phyloP scores from a whole-genome alignment of 2,888 invertebrate genomes.

The Eupithecia vulgata region DNA sequence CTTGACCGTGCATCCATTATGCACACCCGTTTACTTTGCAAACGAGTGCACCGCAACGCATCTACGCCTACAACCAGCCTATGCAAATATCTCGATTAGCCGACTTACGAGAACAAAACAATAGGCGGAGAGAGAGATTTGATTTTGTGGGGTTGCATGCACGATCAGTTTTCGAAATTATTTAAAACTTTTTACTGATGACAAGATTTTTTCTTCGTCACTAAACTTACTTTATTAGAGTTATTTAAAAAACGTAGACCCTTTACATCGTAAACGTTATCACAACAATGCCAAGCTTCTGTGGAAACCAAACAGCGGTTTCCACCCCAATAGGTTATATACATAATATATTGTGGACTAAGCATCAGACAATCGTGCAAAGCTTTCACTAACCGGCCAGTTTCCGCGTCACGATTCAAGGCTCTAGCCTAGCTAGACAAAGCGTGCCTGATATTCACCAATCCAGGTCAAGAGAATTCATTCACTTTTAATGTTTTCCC shows the following conservation, averaged over 20 bases:
- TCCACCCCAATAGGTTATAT: conserved; percentile 20
- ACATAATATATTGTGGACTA: conserved; percentile 32
- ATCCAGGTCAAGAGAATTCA: conserved; percentile 77
- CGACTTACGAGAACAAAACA: neutral
- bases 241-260: neutral
- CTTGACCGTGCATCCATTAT: conserved; percentile 82
- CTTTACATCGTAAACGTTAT: neutral
- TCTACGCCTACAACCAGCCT: conserved; percentile 57
- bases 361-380: conserved; percentile 73
- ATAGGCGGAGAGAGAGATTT: neutral
- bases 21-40: conserved; percentile 78
- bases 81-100: conserved; percentile 8
- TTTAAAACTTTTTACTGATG: neutral
- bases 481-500: conserved; percentile 74
- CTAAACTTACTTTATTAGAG: neutral
- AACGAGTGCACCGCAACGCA: conserved; percentile 77
- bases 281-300: conserved; percentile 10
- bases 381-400: conserved; percentile 76
- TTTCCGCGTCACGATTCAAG: conserved; percentile 82
- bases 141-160: neutral
- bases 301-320: conserved; percentile 16
- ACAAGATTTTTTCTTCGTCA: neutral
- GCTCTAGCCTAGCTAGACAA: conserved; percentile 63
- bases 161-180: neutral
- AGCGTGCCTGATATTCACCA: conserved; percentile 72